phyloP scores from a whole-genome alignment of 2,888 invertebrate species.

The Cryptus armator region DNA sequence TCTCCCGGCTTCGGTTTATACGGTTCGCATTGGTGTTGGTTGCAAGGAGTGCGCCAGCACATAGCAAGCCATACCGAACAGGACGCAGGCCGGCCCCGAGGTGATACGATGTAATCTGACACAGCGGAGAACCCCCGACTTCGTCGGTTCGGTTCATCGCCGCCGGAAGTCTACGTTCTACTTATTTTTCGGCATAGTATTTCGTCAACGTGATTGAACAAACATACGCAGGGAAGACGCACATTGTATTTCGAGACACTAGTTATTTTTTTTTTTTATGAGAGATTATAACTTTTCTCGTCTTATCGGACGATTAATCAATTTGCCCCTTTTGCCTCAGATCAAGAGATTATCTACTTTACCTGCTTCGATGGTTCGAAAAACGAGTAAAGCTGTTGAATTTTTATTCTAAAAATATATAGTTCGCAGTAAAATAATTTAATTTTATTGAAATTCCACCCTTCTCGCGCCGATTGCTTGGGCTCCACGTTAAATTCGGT shows the following conservation, averaged over 20 bases:
- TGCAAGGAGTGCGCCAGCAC: slow-evolving; percentile 31
- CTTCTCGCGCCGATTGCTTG: too few species aligned
- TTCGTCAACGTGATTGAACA: slow-evolving; percentile 6
- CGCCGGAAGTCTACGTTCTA: slow-evolving; percentile 5
- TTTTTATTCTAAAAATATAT: too few species aligned
- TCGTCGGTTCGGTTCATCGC: slow-evolving; percentile 25
- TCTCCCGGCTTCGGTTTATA: slow-evolving; percentile 59
- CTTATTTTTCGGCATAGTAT: not conserved
- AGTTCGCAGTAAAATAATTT: too few species aligned
- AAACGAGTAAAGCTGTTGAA: too few species aligned
- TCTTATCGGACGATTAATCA: too few species aligned
- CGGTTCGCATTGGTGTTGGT: slow-evolving; percentile 54
- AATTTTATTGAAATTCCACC: too few species aligned
- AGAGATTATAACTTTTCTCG: too few species aligned
- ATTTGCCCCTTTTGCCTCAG: too few species aligned
- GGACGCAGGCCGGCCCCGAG: slow-evolving; percentile 70
- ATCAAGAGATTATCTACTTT: too few species aligned
- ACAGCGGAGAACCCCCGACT: slow-evolving; percentile 72
- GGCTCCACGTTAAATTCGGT: too few species aligned
- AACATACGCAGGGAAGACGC: not conserved
- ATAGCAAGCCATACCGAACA: slow-evolving; percentile 50
- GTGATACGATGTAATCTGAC: slow-evolving; percentile 84
- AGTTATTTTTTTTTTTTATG: too few species aligned
- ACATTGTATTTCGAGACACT: not conserved
- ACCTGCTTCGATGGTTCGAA: too few species aligned